Conservation (phyloP, 2,113 vertebrate genomes). For the Suricata suricatta region DNA sequence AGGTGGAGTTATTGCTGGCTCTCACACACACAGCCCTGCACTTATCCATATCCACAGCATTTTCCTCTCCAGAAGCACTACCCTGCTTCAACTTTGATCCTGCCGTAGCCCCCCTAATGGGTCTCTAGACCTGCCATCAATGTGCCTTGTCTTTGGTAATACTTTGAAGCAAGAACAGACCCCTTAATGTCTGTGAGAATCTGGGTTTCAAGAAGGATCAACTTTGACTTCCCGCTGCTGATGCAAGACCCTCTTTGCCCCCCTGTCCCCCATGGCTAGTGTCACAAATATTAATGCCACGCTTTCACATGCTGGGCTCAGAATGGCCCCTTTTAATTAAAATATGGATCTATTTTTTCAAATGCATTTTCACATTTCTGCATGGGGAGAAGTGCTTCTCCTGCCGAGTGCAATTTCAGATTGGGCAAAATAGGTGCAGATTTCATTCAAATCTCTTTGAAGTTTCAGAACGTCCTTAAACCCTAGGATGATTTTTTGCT, state of each 20-base stretch:
- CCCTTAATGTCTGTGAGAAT: conserved; percentile 71
- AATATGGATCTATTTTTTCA: conserved; percentile 64
- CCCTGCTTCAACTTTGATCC: conserved; percentile 45
- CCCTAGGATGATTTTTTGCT: conserved; percentile 47
- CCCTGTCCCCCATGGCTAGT: conserved; percentile 46
- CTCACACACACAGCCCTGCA: background rate
- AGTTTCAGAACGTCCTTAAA: conserved; percentile 63
- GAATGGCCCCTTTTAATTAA: conserved; percentile 76
- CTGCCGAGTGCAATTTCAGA: conserved; percentile 64
- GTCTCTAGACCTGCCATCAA: background rate
- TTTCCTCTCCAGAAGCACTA: background rate
- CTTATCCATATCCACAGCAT: background rate
- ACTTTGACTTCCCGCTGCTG: conserved; percentile 63
- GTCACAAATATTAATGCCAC: conserved; percentile 72
- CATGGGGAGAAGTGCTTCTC: conserved; percentile 51
- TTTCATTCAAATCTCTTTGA: conserved; percentile 69
- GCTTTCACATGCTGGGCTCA: conserved; percentile 67
- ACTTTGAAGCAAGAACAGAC: conserved; percentile 70
- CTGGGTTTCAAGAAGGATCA: conserved; percentile 70
- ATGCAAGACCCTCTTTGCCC: conserved; percentile 60
- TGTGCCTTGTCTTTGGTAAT: conserved; percentile 44
- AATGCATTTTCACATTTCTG: conserved; percentile 61
- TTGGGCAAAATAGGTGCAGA: conserved; percentile 34
- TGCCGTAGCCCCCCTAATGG: background rate
- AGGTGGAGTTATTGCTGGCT: background rate